Evolutionary conservation across 2,888 invertebrate species (phyloP), one percentile per base, ranked within the genome.

Genomic region (Crepidodera aurea): DNA sequence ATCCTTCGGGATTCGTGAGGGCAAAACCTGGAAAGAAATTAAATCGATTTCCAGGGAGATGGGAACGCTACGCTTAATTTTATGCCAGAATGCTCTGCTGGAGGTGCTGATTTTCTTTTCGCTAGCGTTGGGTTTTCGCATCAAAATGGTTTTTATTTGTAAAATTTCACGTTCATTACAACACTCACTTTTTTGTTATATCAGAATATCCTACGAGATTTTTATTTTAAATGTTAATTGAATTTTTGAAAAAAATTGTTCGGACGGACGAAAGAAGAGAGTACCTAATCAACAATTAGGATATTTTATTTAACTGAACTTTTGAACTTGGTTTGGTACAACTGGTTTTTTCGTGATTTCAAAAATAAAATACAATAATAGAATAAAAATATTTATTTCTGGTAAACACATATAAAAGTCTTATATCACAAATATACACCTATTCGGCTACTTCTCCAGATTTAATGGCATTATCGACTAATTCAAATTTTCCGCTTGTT

Each of bases 401-500:
- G 22, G 6, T n/a, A 39, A 15, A n/a, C 39, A 16, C 6, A 39
- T 16, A 39, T 15, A 42, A 42, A 19, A 42, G 1, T 19, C 15
- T 12, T 42, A 7, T 46, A 46, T 46, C 25, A 42, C 46, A 46
- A n/a, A 22, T 25, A 22, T 25, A 40, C n/a, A 42, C 16, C 25
- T 69, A 78, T 48, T 78, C 77, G 1, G 77, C 75, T 7, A 78
- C 71, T 69, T 79, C 78, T 13, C 71, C 72, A 51, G 71, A 73
- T 79, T 82, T 83, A 72, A 77, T 77, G 73, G 51, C 59, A 39
- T 60, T 74, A 37, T 81, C 82, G 1, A 81, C 77, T 73, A 74
- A n/a, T 81, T 82, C 19, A 83, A 80, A 66, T 82, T 82, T 64
- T 16, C 70, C 69, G 44, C 72, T 72, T 1, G 27, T 60, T 10